A percentile compares a stretch with the other conserved stretches of the same genome.
These are phyloP conservation scores for Megalonaias nervosa DNA, from an alignment of 1,140 invertebrate genomes.

Conservation along the genomic window DNA sequence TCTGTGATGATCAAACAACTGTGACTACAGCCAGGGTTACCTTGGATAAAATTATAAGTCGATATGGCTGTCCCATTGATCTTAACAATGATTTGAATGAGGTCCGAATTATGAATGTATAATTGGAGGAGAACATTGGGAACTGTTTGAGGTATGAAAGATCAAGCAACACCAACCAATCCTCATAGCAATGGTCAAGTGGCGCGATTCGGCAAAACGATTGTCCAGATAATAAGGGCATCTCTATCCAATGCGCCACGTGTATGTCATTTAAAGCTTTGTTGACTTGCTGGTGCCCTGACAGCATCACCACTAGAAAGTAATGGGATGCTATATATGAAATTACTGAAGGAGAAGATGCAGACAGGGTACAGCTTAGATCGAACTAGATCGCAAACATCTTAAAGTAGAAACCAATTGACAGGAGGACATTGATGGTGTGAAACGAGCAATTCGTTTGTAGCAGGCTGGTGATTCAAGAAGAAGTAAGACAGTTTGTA, in stretches of 20 bases:
- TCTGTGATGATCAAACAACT: slow-evolving; percentile 46
- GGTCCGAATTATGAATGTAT: slow-evolving; percentile 23
- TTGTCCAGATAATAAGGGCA: slow-evolving; percentile 41
- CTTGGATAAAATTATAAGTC: slow-evolving; percentile 44
- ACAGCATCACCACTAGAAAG: slow-evolving; percentile 5
- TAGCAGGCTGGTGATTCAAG: not conserved
- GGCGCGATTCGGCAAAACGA: slow-evolving; percentile 56
- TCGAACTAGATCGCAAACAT: not conserved
- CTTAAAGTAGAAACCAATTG: too few relatives aligned
- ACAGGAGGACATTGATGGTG: too few relatives aligned
- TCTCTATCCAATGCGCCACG: slow-evolving; percentile 31
- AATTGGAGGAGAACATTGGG: slow-evolving; percentile 20
- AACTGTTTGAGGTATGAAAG: slow-evolving; percentile 20
- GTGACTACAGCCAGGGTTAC: slow-evolving; percentile 35
- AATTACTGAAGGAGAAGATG: too few relatives aligned
- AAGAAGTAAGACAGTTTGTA: too few relatives aligned
- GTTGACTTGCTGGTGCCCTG: slow-evolving; percentile 9
- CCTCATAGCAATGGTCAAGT: slow-evolving; percentile 38
- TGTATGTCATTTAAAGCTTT: slow-evolving; percentile 33
- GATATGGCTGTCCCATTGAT: too few relatives aligned
- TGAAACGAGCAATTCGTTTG: too few relatives aligned
- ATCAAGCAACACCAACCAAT: slow-evolving; percentile 23
- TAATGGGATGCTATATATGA: slow-evolving; percentile 9
- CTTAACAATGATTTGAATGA: slow-evolving; percentile 33
- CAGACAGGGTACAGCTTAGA: not conserved